A percentile compares a stretch with the other conserved stretches of the same genome.
phyloP scores from a whole-genome alignment of 53 echinoderm and acorn worm species.

The Zoroaster sp. region DNA sequence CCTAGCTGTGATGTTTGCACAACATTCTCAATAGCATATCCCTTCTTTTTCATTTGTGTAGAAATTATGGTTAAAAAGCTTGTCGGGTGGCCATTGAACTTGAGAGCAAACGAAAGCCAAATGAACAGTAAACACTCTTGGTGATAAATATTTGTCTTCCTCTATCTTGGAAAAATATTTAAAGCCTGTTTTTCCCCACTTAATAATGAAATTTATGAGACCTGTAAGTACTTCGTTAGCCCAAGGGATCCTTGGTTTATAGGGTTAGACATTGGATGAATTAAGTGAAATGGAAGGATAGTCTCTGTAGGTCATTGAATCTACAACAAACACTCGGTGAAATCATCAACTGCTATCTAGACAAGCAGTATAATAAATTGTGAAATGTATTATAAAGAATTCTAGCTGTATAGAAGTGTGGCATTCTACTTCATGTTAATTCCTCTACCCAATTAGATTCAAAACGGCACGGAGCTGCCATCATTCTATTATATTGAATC shows the following conservation, averaged over 20 bases:
- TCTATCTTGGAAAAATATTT: neutral
- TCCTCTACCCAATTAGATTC: neutral
- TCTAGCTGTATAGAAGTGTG: too few species aligned
- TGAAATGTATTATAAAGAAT: too few species aligned
- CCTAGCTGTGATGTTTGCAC: neutral
- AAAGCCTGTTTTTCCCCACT: neutral
- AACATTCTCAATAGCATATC: neutral
- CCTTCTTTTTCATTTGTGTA: neutral
- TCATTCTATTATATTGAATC: neutral
- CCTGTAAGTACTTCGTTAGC: neutral
- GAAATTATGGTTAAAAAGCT: neutral
- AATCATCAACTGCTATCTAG: neutral
- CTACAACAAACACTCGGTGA: too few species aligned
- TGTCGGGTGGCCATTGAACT: constrained; percentile 11
- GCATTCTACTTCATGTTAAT: too few species aligned
- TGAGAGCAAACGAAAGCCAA: neutral
- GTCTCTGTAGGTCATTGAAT: neutral
- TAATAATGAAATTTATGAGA: neutral
- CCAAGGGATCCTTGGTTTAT: neutral
- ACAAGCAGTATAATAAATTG: neutral
- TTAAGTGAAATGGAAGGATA: neutral
- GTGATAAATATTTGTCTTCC: neutral
- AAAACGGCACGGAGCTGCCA: neutral
- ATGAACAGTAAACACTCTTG: neutral
- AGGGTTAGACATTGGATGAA: neutral